A percentile compares a stretch with the other conserved stretches of the same genome.
These are phyloP conservation scores for Sus cebifrons DNA, from an alignment of 2,797 vertebrate genomes.

Conservation along the genomic window DNA sequence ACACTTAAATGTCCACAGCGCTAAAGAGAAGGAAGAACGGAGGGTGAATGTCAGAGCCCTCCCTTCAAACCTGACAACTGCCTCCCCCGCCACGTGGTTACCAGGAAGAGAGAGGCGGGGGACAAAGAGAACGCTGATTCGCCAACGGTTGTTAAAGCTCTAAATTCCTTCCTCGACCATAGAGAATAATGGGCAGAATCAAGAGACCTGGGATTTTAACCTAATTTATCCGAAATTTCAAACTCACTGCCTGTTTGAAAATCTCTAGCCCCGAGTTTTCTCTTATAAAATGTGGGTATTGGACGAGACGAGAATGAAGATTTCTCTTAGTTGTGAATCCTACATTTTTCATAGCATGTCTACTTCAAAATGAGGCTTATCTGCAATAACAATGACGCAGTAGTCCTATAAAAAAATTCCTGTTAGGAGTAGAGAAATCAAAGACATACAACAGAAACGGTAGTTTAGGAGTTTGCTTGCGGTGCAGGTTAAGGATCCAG, in stretches of 20 bases:
- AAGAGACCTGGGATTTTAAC: not conserved
- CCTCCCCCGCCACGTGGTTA: not conserved
- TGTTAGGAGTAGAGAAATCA: no score
- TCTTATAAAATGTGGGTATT: slow-evolving; percentile 5
- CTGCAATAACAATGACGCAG: not conserved
- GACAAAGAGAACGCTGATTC: not conserved
- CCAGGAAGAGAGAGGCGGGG: not conserved
- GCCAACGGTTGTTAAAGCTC: not conserved
- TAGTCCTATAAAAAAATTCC: not conserved
- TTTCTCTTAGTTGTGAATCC: not conserved
- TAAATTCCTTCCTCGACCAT: not conserved
- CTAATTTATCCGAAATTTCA: not conserved
- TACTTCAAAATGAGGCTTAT: not conserved
- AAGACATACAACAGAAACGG: not conserved
- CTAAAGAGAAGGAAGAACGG: not conserved
- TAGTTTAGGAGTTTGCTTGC: no score
- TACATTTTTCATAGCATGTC: not conserved
- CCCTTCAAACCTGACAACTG: not conserved
- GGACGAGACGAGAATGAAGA: not conserved
- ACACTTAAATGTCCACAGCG: not conserved
- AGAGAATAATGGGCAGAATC: not conserved
- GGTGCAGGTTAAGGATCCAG: no score
- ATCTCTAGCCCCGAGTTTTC: not conserved
- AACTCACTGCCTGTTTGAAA: not conserved
- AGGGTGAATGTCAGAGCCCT: not conserved